Evolutionary conservation across 2,888 invertebrate genomes (phyloP).

Genomic region (Yponomeuta cagnagella): DNA sequence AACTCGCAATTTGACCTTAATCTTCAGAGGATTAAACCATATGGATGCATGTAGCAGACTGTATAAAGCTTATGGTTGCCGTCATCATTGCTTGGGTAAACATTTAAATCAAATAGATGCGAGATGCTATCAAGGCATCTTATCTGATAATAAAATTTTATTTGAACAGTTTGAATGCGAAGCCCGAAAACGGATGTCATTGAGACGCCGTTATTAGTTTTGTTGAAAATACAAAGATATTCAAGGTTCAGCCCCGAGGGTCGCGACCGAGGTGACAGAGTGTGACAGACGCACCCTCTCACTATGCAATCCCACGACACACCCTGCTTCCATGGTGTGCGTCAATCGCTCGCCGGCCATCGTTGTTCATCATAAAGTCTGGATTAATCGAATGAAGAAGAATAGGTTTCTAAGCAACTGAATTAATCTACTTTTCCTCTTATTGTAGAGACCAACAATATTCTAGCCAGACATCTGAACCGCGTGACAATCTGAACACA

Average conservation of each 20-base stretch:
- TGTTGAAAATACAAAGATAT: neutral
- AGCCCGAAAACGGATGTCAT: constrained; percentile 3
- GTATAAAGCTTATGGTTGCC: constrained; percentile 19
- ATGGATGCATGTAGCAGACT: neutral
- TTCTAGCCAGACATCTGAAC: no score
- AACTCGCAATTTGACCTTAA: neutral
- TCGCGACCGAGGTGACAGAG: no score
- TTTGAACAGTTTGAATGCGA: constrained; percentile 8
- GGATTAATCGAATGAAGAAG: no score
- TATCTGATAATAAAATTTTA: constrained; percentile 18
- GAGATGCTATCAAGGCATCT: constrained; percentile 20
- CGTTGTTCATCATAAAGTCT: no score
- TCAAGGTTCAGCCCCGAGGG: neutral
- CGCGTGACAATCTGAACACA: no score
- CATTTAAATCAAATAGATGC: constrained; percentile 25
- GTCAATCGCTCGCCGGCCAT: no score
- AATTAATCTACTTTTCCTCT: no score
- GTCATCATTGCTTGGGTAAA: constrained; percentile 24
- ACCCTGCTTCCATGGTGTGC: no score
- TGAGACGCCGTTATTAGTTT: neutral
- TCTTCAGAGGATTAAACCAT: neutral
- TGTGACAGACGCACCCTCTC: no score
- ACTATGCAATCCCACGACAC: no score
- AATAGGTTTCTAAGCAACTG: no score
- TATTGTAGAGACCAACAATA: no score